Conservation (phyloP, 2,888 invertebrate genomes). For the Cerastis leucographa region DNA sequence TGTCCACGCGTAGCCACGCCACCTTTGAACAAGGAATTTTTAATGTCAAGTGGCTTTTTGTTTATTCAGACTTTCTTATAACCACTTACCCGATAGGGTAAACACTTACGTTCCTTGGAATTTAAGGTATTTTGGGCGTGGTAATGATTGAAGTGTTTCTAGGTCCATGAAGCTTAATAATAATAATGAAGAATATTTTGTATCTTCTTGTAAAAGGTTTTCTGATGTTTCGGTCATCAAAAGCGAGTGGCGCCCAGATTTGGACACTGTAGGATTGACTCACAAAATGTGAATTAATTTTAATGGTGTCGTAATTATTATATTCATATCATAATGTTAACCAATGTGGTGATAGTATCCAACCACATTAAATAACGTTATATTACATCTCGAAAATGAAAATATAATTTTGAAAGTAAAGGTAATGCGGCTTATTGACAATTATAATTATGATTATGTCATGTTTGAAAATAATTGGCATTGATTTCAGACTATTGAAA, state of each 20-base stretch:
- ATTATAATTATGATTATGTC: neutral
- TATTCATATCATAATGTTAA: neutral
- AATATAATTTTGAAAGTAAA: neutral
- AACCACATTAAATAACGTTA: neutral
- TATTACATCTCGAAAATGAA: neutral
- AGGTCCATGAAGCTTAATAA: neutral
- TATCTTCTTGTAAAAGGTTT: neutral
- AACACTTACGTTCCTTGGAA: neutral
- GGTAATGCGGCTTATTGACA: neutral
- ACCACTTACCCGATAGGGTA: neutral
- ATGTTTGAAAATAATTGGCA: neutral
- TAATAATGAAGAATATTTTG: neutral
- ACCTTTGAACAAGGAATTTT: conserved; percentile 87
- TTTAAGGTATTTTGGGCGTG: neutral
- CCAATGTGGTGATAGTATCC: neutral
- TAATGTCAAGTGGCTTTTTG: conserved; percentile 2
- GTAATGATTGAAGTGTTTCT: conserved; percentile 1
- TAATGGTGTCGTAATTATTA: neutral
- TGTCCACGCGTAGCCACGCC: conserved; percentile 97
- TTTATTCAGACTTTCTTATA: neutral
- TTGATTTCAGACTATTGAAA: neutral
- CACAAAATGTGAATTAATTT: neutral
- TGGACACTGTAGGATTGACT: neutral
- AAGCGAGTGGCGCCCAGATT: neutral
- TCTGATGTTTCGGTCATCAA: neutral